A percentile compares a stretch with the other conserved stretches of the same genome.
These are phyloP conservation scores for Cyclophora albipunctata DNA, from an alignment of 2,888 invertebrate genomes.

Conservation along the genomic window DNA sequence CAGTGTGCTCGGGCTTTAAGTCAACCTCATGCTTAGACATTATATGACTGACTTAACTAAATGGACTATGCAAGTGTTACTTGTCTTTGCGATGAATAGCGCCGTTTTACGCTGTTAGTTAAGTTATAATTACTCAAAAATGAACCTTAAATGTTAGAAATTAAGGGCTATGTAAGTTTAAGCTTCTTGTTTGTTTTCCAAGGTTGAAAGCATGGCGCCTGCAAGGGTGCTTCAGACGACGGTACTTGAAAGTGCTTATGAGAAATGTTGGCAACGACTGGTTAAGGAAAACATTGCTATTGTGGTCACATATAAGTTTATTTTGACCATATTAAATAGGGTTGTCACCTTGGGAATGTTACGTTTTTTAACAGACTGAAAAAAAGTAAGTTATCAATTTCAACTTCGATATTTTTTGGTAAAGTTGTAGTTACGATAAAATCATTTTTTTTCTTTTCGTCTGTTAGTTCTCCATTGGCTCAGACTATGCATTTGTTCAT, in stretches of 20 bases:
- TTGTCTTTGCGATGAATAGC: conserved; percentile 5
- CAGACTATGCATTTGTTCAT: too few species aligned
- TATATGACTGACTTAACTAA: conserved; percentile 9
- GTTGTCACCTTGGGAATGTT: too few species aligned
- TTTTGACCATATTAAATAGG: conserved; percentile 3
- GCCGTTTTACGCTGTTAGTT: background rate
- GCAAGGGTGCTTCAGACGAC: conserved; percentile 49
- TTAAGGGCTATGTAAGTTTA: background rate
- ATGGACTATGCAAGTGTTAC: conserved; percentile 7
- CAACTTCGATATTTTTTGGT: too few species aligned
- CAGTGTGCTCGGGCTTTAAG: background rate
- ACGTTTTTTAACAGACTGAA: too few species aligned
- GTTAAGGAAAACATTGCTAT: conserved; percentile 24
- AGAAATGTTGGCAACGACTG: conserved; percentile 30
- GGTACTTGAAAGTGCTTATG: conserved; percentile 31
- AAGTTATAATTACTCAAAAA: background rate
- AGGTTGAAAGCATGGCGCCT: conserved; percentile 49
- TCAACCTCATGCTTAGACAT: conserved; percentile 11
- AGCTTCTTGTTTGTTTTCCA: conserved; percentile 15
- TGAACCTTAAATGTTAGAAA: conserved; percentile 5
- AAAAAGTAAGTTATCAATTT: too few species aligned
- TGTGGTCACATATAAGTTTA: conserved; percentile 13
- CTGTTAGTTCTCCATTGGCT: too few species aligned
- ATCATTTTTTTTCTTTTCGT: too few species aligned
- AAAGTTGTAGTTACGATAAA: too few species aligned